These are phyloP conservation scores for Agelas oroides DNA, from an alignment of 37 sponge, comb jelly and placozoan genomes.

Conservation along the genomic window DNA sequence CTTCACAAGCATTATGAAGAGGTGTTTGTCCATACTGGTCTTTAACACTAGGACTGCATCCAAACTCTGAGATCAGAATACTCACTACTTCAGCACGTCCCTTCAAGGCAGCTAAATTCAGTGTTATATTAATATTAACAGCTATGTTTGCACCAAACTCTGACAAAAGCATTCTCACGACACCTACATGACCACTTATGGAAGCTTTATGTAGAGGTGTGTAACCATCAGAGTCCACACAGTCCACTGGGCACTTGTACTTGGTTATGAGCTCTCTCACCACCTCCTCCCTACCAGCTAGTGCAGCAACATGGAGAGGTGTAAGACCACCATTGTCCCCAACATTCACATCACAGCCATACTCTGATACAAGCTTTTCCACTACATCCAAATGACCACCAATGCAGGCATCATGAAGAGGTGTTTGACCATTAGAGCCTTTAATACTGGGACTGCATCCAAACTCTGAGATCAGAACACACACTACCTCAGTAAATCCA, in stretches of 20 bases:
- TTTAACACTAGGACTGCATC: neutral
- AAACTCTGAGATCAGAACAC: neutral
- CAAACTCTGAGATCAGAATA: neutral
- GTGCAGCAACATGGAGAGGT: conserved; percentile 15
- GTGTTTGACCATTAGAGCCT: too few species aligned
- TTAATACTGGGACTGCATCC: neutral
- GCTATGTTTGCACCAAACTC: neutral
- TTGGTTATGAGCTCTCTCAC: conserved; percentile 4
- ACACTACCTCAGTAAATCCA: too few species aligned
- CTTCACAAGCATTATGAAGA: conserved; percentile 3
- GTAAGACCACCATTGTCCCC: neutral
- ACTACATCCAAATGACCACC: neutral
- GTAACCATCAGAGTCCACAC: neutral
- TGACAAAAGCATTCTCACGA: neutral
- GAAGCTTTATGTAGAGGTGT: conserved; percentile 12
- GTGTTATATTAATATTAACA: conserved; percentile 25
- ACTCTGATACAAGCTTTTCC: conserved; percentile 2
- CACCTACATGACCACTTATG: neutral
- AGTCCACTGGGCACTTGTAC: neutral
- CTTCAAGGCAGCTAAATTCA: neutral
- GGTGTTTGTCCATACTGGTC: neutral
- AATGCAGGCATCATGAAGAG: neutral
- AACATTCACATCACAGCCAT: conserved; percentile 4
- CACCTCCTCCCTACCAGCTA: neutral
- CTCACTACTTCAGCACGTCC: neutral